phyloP scores from a whole-genome alignment of 2,113 vertebrate genomes.

The Speoplatyrhinus poulsoni region DNA sequence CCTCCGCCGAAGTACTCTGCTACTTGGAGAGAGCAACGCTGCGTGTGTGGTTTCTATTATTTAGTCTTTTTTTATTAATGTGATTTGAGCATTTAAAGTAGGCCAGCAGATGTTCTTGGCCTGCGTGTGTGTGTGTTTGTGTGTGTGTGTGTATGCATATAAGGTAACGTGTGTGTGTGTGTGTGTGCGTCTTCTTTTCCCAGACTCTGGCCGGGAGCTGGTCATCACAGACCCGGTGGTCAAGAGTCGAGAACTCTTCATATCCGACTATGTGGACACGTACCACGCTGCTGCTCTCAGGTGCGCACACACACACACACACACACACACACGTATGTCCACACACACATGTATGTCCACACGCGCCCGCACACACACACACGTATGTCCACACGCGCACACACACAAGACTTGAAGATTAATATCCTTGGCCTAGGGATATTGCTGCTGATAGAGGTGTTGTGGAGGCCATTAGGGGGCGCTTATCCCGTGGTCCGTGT shows the following conservation, averaged over 20 bases:
- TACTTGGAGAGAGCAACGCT: constrained; percentile 5
- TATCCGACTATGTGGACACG: constrained; percentile 97
- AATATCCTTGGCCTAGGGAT: neutral
- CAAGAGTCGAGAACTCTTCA: constrained; percentile 98
- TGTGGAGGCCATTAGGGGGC: too few relatives aligned
- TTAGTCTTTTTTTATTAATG: constrained; percentile 2
- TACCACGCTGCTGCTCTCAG: constrained; percentile 98
- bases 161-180: neutral
- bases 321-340: neutral
- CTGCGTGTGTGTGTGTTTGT: neutral
- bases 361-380: constrained; percentile 5
- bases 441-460: too few relatives aligned
- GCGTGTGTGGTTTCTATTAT: constrained; percentile 27
- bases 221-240: constrained; percentile 98
- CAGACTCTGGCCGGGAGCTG: constrained; percentile 96
- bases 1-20: constrained; percentile 30
- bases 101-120: constrained; percentile 10
- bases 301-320: constrained; percentile 65
- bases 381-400: neutral
- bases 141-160: neutral
- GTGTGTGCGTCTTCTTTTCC: constrained; percentile 19
- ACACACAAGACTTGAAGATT: neutral
- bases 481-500: too few relatives aligned
- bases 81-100: neutral
- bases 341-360: constrained; percentile 60